phyloP scores from a whole-genome alignment of 1,140 invertebrate species.

The Drosophila malerkotliana region DNA sequence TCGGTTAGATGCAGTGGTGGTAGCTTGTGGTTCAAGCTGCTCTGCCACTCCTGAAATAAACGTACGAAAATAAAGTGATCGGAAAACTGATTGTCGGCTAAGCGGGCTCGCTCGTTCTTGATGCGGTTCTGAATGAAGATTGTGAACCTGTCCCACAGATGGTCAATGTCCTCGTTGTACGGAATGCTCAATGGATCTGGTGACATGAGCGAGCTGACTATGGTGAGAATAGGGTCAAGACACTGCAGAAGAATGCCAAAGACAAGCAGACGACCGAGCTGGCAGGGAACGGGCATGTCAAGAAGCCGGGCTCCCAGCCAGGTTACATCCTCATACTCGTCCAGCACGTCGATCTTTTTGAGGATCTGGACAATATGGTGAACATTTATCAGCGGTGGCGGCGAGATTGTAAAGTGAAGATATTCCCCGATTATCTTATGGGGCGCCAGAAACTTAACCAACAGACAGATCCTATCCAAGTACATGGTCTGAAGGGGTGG shows the following conservation, averaged over 20 bases:
- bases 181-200: conserved; percentile 87
- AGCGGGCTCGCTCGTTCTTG: conserved; percentile 87
- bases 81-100: conserved; percentile 91
- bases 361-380: conserved; percentile 91
- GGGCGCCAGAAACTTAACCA: conserved; percentile 61
- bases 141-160: conserved; percentile 85
- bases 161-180: conserved; percentile 43
- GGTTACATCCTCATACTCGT: conserved; percentile 93
- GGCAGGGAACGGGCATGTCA: conserved; percentile 95
- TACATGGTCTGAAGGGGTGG: conserved; percentile 54
- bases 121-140: conserved; percentile 85
- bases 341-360: conserved; percentile 94
- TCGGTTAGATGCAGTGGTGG: conserved; percentile 43
- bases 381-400: conserved; percentile 91
- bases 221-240: conserved; percentile 96
- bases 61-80: conserved; percentile 96
- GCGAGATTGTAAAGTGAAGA: conserved; percentile 50
- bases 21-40: conserved; percentile 84
- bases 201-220: conserved; percentile 93
- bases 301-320: conserved; percentile 93
- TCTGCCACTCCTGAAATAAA: conserved; percentile 93
- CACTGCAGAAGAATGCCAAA: conserved; percentile 96
- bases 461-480: conserved; percentile 68
- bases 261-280: conserved; percentile 95
- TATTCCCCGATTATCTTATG: conserved; percentile 65